A percentile compares a stretch with the other conserved stretches of the same genome.
These are phyloP conservation scores for Neelides sp. DNA, from an alignment of 1,140 invertebrate species.

Conservation along the genomic window DNA sequence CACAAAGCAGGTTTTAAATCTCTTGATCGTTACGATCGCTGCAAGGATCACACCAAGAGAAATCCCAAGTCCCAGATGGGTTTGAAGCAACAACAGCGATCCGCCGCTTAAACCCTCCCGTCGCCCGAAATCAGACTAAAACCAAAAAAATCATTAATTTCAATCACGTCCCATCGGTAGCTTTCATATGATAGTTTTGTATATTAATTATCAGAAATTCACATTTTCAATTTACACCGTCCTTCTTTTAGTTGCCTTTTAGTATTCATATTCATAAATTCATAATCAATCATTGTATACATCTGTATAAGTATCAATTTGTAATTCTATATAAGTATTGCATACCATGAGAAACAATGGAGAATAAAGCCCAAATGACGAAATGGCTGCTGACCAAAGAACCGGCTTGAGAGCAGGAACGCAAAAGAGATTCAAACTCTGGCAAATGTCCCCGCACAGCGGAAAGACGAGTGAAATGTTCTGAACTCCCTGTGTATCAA, in stretches of 20 bases:
- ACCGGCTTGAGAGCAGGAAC: conserved; percentile 27
- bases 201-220: too few relatives aligned
- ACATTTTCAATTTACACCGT: too few relatives aligned
- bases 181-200: too few relatives aligned
- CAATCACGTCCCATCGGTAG: too few relatives aligned
- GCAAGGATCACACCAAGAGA: conserved; percentile 19
- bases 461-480: not conserved
- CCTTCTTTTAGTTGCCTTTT: too few relatives aligned
- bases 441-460: conserved; percentile 29
- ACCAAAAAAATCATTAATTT: conserved; percentile 1
- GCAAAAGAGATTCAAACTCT: conserved; percentile 30
- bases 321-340: too few relatives aligned
- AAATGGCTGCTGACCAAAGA: conserved; percentile 25
- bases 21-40: conserved; percentile 30
- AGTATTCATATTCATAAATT: too few relatives aligned
- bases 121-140: conserved; percentile 27
- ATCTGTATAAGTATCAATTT: too few relatives aligned
- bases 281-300: not conserved
- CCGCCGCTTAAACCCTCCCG: conserved; percentile 27
- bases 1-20: conserved; percentile 24
- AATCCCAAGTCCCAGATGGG: conserved; percentile 19
- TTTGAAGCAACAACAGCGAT: conserved; percentile 26
- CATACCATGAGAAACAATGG: conserved; percentile 31
- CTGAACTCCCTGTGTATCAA: too few relatives aligned
- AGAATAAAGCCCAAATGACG: conserved; percentile 27